These are phyloP conservation scores for Aleiodes testaceus DNA, from an alignment of 2,888 invertebrate species.

Conservation along the genomic window DNA sequence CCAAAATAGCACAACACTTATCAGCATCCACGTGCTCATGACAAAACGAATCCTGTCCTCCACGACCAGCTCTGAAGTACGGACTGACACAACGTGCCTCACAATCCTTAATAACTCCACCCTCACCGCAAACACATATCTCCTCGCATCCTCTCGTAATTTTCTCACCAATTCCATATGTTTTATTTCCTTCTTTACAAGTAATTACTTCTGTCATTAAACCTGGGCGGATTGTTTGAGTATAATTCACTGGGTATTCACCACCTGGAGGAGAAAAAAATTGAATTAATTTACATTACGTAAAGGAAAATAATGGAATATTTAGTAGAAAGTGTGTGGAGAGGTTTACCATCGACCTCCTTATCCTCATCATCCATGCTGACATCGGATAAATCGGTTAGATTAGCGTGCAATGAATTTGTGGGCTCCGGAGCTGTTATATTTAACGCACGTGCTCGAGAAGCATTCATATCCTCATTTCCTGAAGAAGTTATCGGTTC, in stretches of 20 bases:
- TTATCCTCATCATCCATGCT: slow-evolving; percentile 81
- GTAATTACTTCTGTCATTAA: slow-evolving; percentile 46
- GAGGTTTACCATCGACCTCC: slow-evolving; percentile 65
- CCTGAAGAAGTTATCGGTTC: slow-evolving; percentile 48
- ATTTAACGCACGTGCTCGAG: slow-evolving; percentile 66
- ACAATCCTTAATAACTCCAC: slow-evolving; percentile 81
- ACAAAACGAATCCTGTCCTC: slow-evolving; percentile 81
- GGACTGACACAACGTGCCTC: slow-evolving; percentile 81
- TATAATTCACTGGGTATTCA: slow-evolving; percentile 64
- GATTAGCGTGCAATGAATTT: slow-evolving; percentile 68
- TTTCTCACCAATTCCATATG: slow-evolving; percentile 79
- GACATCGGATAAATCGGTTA: slow-evolving; percentile 84
- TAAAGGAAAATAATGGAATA: background rate
- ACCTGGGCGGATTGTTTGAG: slow-evolving; percentile 55
- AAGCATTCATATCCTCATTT: slow-evolving; percentile 47
- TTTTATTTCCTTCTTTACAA: slow-evolving; percentile 65
- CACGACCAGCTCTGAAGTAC: slow-evolving; percentile 80
- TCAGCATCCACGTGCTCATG: slow-evolving; percentile 81
- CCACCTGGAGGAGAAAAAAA: slow-evolving; percentile 56
- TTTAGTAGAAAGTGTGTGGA: background rate
- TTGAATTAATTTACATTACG: background rate
- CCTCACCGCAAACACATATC: slow-evolving; percentile 80
- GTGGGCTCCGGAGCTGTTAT: slow-evolving; percentile 66
- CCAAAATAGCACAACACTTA: slow-evolving; percentile 81
- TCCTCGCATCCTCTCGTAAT: slow-evolving; percentile 85